phyloP scores from a whole-genome alignment of 2,113 vertebrate species.

The Stictonetta naevosa region DNA sequence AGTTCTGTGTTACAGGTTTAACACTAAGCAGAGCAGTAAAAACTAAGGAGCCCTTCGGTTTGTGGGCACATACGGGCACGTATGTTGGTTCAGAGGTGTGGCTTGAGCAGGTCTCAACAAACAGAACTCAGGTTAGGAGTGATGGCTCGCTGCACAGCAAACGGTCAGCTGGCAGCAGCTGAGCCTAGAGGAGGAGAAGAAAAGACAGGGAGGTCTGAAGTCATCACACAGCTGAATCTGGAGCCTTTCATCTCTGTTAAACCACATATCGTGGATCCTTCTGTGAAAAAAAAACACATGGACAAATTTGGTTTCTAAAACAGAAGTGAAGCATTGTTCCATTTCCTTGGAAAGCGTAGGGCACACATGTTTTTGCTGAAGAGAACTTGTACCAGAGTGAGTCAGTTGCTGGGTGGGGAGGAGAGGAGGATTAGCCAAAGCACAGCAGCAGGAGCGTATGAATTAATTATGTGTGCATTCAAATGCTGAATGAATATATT shows the following conservation, averaged over 20 bases:
- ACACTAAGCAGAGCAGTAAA: neutral
- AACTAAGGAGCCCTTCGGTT: neutral
- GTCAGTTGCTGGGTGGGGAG: neutral
- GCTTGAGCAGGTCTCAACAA: neutral
- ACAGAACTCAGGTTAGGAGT: neutral
- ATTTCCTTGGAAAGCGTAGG: conserved; percentile 51
- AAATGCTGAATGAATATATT: conserved; percentile 24
- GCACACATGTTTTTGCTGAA: neutral
- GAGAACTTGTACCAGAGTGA: conserved; percentile 22
- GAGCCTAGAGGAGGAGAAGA: neutral
- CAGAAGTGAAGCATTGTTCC: conserved; percentile 14
- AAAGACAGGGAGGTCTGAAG: neutral
- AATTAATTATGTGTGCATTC: conserved; percentile 34
- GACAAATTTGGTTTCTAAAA: conserved; percentile 7
- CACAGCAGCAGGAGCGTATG: neutral
- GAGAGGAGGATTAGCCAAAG: neutral
- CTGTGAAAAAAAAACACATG: neutral
- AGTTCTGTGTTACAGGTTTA: neutral
- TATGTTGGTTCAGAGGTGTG: neutral
- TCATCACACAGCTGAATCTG: neutral
- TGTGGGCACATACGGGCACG: neutral
- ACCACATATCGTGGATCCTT: neutral
- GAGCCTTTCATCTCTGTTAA: neutral
- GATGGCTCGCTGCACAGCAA: neutral
- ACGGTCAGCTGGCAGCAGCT: neutral